A percentile compares a stretch with the other conserved stretches of the same genome.
Evolutionary conservation across 2,797 vertebrate species (phyloP).

Genomic region (Gadopsis bispinosus): DNA sequence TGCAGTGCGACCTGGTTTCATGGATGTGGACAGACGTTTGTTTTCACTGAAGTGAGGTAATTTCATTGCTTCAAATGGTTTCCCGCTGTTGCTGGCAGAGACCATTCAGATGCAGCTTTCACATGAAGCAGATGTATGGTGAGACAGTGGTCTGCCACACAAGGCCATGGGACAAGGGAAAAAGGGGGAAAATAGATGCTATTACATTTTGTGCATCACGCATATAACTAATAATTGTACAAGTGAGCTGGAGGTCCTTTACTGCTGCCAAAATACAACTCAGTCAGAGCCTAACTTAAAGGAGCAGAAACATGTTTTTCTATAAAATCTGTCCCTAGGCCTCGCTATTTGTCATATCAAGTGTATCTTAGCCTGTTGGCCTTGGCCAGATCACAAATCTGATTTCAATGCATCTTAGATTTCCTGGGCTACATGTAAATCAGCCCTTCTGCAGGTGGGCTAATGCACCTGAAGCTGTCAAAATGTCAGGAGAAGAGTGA

Average conservation of each 20-base stretch:
- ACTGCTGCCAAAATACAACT: not conserved
- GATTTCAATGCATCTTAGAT: not conserved
- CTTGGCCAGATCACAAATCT: not conserved
- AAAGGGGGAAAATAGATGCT: not conserved
- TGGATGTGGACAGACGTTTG: constrained; percentile 50
- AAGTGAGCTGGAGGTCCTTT: not conserved
- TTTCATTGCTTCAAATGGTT: constrained; percentile 44
- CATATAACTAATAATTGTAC: not conserved
- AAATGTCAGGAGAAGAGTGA: not conserved
- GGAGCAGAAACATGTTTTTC: not conserved
- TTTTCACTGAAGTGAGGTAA: constrained; percentile 62
- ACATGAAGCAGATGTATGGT: constrained; percentile 58
- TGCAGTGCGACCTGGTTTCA: constrained; percentile 52
- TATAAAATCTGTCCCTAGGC: too few species aligned
- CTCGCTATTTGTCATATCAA: not conserved
- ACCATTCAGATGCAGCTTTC: constrained; percentile 58
- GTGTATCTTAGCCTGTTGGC: not conserved
- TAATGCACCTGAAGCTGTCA: not conserved
- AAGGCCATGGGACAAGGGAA: constrained; percentile 29
- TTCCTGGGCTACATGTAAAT: not conserved
- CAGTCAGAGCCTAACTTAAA: not conserved
- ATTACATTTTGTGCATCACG: not conserved
- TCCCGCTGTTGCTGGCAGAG: constrained; percentile 54
- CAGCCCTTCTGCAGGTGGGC: not conserved
- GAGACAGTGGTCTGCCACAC: constrained; percentile 45